Conservation (phyloP, 2,113 vertebrate genomes). For the Todiramphus chloris region DNA sequence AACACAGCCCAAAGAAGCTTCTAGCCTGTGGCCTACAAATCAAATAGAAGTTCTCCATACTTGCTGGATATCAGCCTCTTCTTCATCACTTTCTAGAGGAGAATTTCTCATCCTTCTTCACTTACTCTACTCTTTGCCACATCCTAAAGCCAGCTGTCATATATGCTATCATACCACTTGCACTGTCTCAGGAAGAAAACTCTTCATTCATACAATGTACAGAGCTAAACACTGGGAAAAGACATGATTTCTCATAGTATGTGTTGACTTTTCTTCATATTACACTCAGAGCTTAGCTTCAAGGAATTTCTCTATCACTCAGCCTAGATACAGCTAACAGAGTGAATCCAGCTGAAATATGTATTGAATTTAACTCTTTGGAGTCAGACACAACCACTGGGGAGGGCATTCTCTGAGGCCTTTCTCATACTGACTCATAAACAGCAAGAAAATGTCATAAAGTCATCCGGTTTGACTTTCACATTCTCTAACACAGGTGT, state of each 20-base stretch:
- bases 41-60: neutral
- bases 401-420: neutral
- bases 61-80: neutral
- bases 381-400: neutral
- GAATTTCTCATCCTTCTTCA: neutral
- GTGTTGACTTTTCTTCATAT: conserved; percentile 29
- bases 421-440: neutral
- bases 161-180: neutral
- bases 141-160: neutral
- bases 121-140: neutral
- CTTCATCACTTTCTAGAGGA: neutral
- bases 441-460: neutral
- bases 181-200: neutral
- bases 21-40: neutral
- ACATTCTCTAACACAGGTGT: neutral
- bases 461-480: neutral
- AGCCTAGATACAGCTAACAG: conserved; percentile 8
- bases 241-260: neutral
- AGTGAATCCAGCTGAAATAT: conserved; percentile 27
- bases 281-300: conserved; percentile 24
- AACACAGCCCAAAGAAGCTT: neutral
- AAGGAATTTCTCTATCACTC: conserved; percentile 40
- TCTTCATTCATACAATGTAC: neutral
- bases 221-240: neutral
- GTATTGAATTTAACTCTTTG: conserved; percentile 13